phyloP scores from a whole-genome alignment of 2,888 invertebrate genomes.

The Heliconius hortense region DNA sequence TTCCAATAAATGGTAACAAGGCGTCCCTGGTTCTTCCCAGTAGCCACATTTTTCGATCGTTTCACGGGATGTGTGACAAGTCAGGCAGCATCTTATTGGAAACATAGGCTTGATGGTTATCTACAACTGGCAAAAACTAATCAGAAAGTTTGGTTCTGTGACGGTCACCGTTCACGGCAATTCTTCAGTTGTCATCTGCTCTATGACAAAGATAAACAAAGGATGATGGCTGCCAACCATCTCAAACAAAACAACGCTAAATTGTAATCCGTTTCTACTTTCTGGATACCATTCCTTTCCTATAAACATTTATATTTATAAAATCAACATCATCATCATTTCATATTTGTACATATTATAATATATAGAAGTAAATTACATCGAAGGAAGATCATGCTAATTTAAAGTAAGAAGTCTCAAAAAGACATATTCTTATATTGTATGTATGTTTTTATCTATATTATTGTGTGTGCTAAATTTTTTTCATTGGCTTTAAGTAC shows the following conservation, averaged over 20 bases:
- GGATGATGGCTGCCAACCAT: background rate
- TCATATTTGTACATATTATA: background rate
- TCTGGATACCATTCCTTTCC: background rate
- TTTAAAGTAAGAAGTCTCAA: constrained; percentile 8
- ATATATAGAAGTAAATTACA: background rate
- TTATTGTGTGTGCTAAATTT: background rate
- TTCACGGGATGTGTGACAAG: too few species aligned
- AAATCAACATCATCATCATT: background rate
- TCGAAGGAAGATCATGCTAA: background rate
- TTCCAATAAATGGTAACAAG: too few species aligned
- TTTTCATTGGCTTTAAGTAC: background rate
- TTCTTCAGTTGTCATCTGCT: background rate
- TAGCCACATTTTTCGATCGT: too few species aligned
- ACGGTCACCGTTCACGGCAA: background rate
- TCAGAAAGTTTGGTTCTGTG: too few species aligned
- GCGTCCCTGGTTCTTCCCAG: too few species aligned
- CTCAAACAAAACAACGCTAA: background rate
- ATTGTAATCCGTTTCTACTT: background rate
- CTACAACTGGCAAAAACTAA: too few species aligned
- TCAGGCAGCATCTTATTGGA: too few species aligned
- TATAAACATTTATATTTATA: background rate
- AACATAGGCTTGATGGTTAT: too few species aligned
- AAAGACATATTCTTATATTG: background rate
- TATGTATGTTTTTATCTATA: background rate
- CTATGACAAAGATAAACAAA: background rate